Percentiles rank a stretch among this genome's conserved stretches.
These are phyloP conservation scores for Pseudolaguvia tuberculata DNA, from an alignment of 2,113 vertebrate genomes.

Conservation along the genomic window DNA sequence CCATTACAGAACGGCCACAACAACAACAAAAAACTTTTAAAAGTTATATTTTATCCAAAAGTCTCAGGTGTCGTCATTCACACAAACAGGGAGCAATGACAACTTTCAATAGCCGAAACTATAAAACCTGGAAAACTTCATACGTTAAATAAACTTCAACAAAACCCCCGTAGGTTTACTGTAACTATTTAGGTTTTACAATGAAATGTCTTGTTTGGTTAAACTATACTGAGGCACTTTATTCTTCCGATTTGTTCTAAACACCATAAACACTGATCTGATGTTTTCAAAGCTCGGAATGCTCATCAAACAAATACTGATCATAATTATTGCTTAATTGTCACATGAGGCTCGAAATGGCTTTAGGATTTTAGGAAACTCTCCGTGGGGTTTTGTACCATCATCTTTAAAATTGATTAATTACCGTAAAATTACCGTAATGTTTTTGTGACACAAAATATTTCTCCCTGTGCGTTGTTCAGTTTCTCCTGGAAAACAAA, in stretches of 20 bases:
- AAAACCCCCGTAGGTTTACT: constrained; percentile 29
- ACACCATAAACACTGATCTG: constrained; percentile 8
- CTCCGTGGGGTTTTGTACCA: constrained; percentile 82
- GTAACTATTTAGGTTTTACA: constrained; percentile 36
- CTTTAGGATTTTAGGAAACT: not conserved
- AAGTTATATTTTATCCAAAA: constrained; percentile 5
- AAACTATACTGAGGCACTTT: constrained; percentile 55
- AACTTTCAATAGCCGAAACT: not conserved
- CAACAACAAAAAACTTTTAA: not conserved
- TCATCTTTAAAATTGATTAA: too few species aligned
- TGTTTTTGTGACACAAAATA: constrained; percentile 78
- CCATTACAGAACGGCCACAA: not conserved
- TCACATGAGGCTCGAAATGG: not conserved
- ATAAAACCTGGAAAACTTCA: constrained; percentile 14
- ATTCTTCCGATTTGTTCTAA: constrained; percentile 23
- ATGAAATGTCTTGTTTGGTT: constrained; percentile 55
- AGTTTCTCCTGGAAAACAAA: constrained; percentile 57
- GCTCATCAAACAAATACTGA: not conserved
- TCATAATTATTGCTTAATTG: constrained; percentile 2
- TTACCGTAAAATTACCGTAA: too few species aligned
- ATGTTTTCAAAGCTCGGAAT: not conserved
- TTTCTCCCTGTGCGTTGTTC: constrained; percentile 71
- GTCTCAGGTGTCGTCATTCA: constrained; percentile 32
- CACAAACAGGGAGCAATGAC: constrained; percentile 10
- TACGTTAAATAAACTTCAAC: constrained; percentile 6